Conservation (phyloP, 1,140 invertebrate species). For the Ceratina japonica region DNA sequence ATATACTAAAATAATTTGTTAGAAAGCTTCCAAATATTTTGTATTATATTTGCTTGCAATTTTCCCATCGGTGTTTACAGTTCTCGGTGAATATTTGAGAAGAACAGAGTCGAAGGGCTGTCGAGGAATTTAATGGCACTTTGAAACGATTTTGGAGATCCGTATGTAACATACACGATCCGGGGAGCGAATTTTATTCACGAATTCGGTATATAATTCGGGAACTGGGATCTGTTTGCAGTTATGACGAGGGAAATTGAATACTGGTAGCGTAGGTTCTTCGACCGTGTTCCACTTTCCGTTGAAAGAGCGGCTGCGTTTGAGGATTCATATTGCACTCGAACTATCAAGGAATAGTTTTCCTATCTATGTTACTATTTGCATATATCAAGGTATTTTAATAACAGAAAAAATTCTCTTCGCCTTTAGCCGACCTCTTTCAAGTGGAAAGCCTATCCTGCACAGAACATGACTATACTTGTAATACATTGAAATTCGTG, state of each 20-base stretch:
- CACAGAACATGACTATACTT: no score
- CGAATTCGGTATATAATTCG: neutral
- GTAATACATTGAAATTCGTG: no score
- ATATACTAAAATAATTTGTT: no score
- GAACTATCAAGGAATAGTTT: no score
- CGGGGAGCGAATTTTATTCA: neutral
- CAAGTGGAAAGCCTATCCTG: no score
- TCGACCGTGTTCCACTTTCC: neutral
- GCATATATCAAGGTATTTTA: no score
- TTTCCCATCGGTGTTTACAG: no score
- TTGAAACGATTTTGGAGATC: neutral
- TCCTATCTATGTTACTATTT: no score
- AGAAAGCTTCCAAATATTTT: no score
- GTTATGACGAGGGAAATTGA: conserved; percentile 24
- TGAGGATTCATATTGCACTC: neutral
- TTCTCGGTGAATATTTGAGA: neutral
- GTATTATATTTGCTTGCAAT: no score
- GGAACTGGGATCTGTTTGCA: neutral
- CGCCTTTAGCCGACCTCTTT: no score
- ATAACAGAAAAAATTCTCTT: no score
- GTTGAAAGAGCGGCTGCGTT: neutral
- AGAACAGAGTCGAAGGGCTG: neutral
- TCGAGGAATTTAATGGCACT: neutral
- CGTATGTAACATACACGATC: neutral
- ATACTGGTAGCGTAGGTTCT: neutral